A percentile compares a stretch with the other conserved stretches of the same genome.
These are phyloP conservation scores for Zaprionus obscuricornis DNA, from an alignment of 2,888 invertebrate species.

Conservation along the genomic window DNA sequence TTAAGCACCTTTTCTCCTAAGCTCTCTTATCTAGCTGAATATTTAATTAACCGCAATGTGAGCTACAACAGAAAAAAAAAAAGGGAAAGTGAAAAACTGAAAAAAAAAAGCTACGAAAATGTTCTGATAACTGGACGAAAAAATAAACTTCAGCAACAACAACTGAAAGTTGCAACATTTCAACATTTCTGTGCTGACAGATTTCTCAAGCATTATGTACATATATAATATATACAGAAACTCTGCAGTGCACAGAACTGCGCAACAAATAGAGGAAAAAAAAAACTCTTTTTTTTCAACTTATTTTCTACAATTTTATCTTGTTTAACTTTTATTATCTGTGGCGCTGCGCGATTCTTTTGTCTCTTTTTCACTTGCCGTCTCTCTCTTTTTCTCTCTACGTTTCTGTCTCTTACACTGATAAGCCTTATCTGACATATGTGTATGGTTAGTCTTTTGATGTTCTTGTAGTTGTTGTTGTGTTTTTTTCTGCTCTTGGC, in stretches of 20 bases:
- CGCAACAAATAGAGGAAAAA: conserved; percentile 16
- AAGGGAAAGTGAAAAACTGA: conserved; percentile 29
- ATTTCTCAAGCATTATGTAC: conserved; percentile 17
- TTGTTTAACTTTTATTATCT: conserved; percentile 70
- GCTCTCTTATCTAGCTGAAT: conserved; percentile 66
- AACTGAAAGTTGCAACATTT: conserved; percentile 48
- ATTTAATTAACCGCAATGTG: conserved; percentile 72
- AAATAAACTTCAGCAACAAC: too few relatives aligned
- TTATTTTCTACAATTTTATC: conserved; percentile 51
- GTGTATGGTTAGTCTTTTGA: conserved; percentile 42
- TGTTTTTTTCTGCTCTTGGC: conserved; percentile 42
- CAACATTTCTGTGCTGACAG: conserved; percentile 25
- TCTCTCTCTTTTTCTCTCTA: too few relatives aligned
- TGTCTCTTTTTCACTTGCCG: too few relatives aligned
- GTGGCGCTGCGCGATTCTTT: conserved; percentile 37
- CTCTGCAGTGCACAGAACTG: too few relatives aligned
- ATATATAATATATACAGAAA: too few relatives aligned
- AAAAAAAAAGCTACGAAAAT: conserved; percentile 32
- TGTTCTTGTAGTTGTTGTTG: conserved; percentile 27
- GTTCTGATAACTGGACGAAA: conserved; percentile 55
- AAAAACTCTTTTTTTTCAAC: too few relatives aligned
- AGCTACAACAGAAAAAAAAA: conserved; percentile 9
- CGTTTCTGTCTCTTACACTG: too few relatives aligned
- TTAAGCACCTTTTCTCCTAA: conserved; percentile 64
- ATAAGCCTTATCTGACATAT: conserved; percentile 70